These are phyloP conservation scores for Lucifuga dentata DNA, from an alignment of 2,113 vertebrate genomes.

Conservation along the genomic window DNA sequence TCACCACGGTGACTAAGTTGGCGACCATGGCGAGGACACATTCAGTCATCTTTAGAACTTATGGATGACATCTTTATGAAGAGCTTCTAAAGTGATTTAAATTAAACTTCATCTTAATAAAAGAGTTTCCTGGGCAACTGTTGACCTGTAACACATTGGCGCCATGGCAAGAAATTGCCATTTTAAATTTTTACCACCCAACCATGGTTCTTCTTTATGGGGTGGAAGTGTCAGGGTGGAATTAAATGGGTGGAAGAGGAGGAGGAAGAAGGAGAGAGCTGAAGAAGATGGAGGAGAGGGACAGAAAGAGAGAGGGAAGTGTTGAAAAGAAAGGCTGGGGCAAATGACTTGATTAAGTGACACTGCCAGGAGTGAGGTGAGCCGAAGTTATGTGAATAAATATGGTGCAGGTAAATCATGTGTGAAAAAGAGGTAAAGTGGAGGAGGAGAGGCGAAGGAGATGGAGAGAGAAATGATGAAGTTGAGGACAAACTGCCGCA, in stretches of 20 bases:
- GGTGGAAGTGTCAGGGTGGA: slow-evolving; percentile 59
- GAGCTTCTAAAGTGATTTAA: slow-evolving; percentile 56
- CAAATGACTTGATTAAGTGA: slow-evolving; percentile 76
- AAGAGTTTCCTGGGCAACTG: slow-evolving; percentile 60
- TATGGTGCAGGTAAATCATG: slow-evolving; percentile 68
- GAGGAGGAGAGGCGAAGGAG: slow-evolving; percentile 22
- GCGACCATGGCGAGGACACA: slow-evolving; percentile 37
- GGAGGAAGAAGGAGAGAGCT: slow-evolving; percentile 11
- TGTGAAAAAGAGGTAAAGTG: slow-evolving; percentile 66
- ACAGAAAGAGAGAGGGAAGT: not conserved
- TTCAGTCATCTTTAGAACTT: slow-evolving; percentile 68
- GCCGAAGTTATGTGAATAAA: slow-evolving; percentile 70
- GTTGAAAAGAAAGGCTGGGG: slow-evolving; percentile 35
- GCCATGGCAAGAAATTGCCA: slow-evolving; percentile 64
- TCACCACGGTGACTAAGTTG: slow-evolving; percentile 34
- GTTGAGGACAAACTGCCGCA: slow-evolving; percentile 25
- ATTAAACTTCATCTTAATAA: slow-evolving; percentile 72
- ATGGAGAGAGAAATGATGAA: slow-evolving; percentile 21
- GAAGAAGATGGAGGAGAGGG: slow-evolving; percentile 8
- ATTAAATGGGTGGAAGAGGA: slow-evolving; percentile 48
- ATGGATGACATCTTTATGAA: slow-evolving; percentile 68
- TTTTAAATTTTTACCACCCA: slow-evolving; percentile 63
- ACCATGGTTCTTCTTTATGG: slow-evolving; percentile 62
- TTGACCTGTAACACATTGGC: slow-evolving; percentile 72
- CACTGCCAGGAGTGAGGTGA: slow-evolving; percentile 58